Evolutionary conservation across 2,888 invertebrate species (phyloP).

Genomic region (Notodonta ziczac): DNA sequence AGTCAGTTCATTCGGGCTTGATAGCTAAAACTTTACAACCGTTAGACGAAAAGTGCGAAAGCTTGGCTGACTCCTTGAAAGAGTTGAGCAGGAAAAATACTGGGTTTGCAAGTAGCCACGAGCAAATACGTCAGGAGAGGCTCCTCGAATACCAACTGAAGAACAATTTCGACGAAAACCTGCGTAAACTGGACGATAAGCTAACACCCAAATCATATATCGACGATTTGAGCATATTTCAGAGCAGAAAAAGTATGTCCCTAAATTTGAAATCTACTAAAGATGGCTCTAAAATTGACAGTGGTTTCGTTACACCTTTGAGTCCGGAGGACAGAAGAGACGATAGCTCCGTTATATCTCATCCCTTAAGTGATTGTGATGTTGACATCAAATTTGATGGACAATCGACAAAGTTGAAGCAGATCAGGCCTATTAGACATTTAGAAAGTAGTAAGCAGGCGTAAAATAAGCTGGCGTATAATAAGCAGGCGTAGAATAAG

Average conservation of each 20-base stretch:
- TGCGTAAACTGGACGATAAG: slow-evolving; percentile 65
- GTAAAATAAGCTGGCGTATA: slow-evolving; percentile 17
- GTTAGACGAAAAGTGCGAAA: slow-evolving; percentile 72
- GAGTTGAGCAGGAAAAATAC: slow-evolving; percentile 60
- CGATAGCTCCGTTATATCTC: slow-evolving; percentile 80
- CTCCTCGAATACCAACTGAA: slow-evolving; percentile 78
- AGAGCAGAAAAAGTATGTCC: slow-evolving; percentile 68
- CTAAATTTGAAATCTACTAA: slow-evolving; percentile 63
- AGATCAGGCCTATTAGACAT: slow-evolving; percentile 83
- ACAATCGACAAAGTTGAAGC: slow-evolving; percentile 90
- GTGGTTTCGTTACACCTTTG: slow-evolving; percentile 87
- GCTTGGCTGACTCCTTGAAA: slow-evolving; percentile 63
- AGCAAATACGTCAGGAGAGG: slow-evolving; percentile 87
- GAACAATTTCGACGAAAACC: slow-evolving; percentile 77
- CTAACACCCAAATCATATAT: slow-evolving; percentile 55
- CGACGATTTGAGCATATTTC: slow-evolving; percentile 66
- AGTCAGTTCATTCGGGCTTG: slow-evolving; percentile 75
- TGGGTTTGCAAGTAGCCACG: slow-evolving; percentile 88
- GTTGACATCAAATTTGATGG: slow-evolving; percentile 93
- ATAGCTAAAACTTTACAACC: slow-evolving; percentile 58
- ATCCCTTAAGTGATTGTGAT: slow-evolving; percentile 91
- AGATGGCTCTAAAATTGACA: slow-evolving; percentile 70
- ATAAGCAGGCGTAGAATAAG: slow-evolving; percentile 14
- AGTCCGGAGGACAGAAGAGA: slow-evolving; percentile 78
- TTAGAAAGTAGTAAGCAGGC: slow-evolving; percentile 1